These are phyloP conservation scores for Urocolius indicus DNA, from an alignment of 2,113 vertebrate species.

Conservation along the genomic window DNA sequence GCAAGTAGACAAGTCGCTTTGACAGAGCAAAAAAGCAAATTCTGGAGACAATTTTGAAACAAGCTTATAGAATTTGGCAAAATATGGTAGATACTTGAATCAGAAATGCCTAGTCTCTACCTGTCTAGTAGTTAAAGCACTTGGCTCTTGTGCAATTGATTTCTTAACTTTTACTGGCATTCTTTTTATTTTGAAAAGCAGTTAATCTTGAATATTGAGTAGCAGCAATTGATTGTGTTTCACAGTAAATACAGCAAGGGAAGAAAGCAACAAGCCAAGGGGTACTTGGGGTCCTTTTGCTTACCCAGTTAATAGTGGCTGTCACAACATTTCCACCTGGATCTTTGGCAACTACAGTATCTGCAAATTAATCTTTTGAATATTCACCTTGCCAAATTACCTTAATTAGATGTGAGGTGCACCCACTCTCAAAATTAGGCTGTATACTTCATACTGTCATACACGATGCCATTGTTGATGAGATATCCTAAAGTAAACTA, in stretches of 20 bases:
- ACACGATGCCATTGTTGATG: rapidly evolving
- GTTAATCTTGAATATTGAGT: neutral
- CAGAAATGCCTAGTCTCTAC: neutral
- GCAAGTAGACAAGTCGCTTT: neutral
- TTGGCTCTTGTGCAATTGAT: neutral
- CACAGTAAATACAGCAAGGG: neutral
- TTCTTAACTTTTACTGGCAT: neutral
- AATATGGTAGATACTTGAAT: neutral
- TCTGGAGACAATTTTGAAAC: neutral
- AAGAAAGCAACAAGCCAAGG: neutral
- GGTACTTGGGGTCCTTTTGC: neutral
- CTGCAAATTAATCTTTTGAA: neutral
- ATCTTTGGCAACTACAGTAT: neutral
- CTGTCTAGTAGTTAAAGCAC: neutral
- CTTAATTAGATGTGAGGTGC: neutral
- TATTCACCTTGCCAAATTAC: neutral
- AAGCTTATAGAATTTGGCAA: neutral
- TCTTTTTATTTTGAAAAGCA: neutral
- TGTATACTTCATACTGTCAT: neutral
- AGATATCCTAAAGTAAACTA: neutral
- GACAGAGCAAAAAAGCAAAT: neutral
- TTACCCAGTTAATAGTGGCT: neutral
- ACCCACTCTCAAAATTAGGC: neutral
- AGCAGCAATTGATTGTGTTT: neutral
- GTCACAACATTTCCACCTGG: neutral